Percentiles rank a stretch among this genome's conserved stretches.
Evolutionary conservation across 2,797 vertebrate genomes (phyloP).

Genomic region (Alca torda): DNA sequence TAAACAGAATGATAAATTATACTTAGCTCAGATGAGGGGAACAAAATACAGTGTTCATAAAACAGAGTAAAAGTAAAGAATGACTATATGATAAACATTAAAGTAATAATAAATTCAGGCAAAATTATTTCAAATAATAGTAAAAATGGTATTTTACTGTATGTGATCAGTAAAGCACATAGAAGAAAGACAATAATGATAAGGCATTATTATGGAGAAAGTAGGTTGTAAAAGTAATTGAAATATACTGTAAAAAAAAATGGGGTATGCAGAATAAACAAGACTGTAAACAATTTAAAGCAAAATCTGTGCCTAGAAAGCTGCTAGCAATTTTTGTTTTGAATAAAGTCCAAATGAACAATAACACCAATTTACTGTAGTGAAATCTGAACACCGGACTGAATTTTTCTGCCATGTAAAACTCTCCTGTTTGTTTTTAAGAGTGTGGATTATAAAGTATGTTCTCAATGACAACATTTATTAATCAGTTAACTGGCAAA

Average conservation of each 20-base stretch:
- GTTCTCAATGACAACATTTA: not conserved
- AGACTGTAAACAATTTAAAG: not conserved
- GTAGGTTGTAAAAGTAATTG: not conserved
- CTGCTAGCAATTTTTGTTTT: not conserved
- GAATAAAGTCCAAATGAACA: not conserved
- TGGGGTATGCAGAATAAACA: not conserved
- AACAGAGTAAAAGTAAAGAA: not conserved
- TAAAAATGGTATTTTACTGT: not conserved
- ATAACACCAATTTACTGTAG: not conserved
- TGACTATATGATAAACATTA: not conserved
- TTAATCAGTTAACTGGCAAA: not conserved
- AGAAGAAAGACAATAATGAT: not conserved
- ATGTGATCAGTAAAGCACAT: not conserved
- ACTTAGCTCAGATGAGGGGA: not conserved
- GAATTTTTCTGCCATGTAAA: not conserved
- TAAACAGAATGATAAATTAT: not conserved
- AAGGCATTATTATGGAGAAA: not conserved
- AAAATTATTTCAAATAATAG: not conserved
- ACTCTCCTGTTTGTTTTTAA: not conserved
- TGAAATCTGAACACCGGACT: not conserved
- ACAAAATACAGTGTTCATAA: not conserved
- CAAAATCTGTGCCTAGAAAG: not conserved
- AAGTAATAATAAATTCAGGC: not conserved
- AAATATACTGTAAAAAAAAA: not conserved
- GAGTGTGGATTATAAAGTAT: not conserved